Conservation (phyloP, 1,140 invertebrate genomes). For the Drosophila athabasca region DNA sequence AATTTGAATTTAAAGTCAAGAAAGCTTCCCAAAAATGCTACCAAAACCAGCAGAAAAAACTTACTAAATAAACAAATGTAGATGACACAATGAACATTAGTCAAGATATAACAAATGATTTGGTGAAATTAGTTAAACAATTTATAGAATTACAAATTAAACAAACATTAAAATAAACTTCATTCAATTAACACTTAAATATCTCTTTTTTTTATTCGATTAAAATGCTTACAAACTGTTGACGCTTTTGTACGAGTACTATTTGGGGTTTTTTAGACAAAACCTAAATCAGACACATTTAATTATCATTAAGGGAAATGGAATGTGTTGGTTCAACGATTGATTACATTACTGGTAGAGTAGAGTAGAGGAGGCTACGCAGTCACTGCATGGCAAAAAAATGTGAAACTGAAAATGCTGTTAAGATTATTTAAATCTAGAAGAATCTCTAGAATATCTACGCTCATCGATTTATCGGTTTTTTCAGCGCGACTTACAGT, state of each 20-base stretch:
- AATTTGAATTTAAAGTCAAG: conserved; percentile 47
- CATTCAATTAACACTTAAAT: conserved; percentile 12
- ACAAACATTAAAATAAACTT: conserved; percentile 30
- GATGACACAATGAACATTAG: conserved; percentile 6
- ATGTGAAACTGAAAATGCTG: conserved; percentile 62
- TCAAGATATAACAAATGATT: conserved; percentile 2
- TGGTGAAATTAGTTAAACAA: conserved; percentile 18
- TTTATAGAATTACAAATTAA: conserved; percentile 12
- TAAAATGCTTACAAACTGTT: conserved; percentile 62
- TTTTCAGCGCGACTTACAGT: conserved; percentile 75
- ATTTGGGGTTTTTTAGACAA: conserved; percentile 64
- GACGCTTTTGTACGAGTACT: conserved; percentile 25
- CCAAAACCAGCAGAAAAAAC: conserved; percentile 78
- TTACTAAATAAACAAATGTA: conserved; percentile 31
- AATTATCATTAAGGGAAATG: conserved; percentile 49
- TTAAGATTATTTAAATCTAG: conserved; percentile 49
- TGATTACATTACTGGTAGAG: conserved; percentile 35
- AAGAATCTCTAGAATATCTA: conserved; percentile 24
- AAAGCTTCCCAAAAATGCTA: conserved; percentile 83
- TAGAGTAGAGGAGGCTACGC: conserved; percentile 65
- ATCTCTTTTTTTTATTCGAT: conserved; percentile 16
- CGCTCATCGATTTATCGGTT: conserved; percentile 19
- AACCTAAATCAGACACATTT: conserved; percentile 70
- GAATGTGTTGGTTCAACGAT: conserved; percentile 22
- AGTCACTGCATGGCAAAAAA: conserved; percentile 56